These are phyloP conservation scores for Ceyx melanurus DNA, from an alignment of 2,113 vertebrate genomes.

Conservation along the genomic window DNA sequence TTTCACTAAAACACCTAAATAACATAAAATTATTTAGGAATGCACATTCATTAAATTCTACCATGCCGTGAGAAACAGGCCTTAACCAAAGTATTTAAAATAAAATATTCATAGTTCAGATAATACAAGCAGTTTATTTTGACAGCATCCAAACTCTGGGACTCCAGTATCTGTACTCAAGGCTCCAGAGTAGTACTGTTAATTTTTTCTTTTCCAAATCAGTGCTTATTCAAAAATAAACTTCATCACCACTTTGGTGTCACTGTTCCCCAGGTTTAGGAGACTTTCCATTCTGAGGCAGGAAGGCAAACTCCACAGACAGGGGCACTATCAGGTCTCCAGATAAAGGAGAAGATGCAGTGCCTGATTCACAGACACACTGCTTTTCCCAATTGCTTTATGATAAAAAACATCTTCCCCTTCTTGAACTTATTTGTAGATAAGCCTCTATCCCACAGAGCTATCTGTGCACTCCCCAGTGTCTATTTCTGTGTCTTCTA, in stretches of 20 bases:
- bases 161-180: neutral
- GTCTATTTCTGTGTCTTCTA: neutral
- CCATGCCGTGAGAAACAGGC: neutral
- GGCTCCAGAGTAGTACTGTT: neutral
- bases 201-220: conserved; percentile 30
- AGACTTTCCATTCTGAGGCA: neutral
- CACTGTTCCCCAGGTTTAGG: neutral
- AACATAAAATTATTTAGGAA: conserved; percentile 47
- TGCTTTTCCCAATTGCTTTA: conserved; percentile 31
- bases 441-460: conserved; percentile 17
- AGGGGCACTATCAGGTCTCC: neutral
- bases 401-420: conserved; percentile 47
- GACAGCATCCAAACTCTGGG: conserved; percentile 1
- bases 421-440: conserved; percentile 41
- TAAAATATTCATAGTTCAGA: conserved; percentile 56
- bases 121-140: conserved; percentile 34
- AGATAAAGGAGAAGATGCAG: neutral
- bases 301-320: neutral
- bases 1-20: conserved; percentile 31
- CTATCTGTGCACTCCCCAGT: neutral
- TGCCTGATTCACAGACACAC: neutral
- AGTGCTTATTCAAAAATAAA: neutral
- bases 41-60: conserved; percentile 49
- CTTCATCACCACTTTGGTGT: neutral
- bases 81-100: conserved; percentile 38